Percentiles rank a stretch among this genome's conserved stretches.
Evolutionary conservation across 2,113 vertebrate genomes (phyloP).

Genomic region (Garra rufa): DNA sequence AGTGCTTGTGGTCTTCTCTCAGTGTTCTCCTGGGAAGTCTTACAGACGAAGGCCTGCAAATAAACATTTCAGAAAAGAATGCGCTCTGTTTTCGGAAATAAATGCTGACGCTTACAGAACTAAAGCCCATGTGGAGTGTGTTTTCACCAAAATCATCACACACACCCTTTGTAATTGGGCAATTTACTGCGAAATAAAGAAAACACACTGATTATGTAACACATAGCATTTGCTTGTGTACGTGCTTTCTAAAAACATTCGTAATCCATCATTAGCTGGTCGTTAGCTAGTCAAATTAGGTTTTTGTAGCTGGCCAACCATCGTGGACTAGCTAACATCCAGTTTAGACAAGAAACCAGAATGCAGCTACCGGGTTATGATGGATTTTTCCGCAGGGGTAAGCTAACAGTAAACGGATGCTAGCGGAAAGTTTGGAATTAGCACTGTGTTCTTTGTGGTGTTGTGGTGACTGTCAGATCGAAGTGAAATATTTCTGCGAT

Average conservation of each 20-base stretch:
- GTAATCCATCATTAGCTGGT: neutral
- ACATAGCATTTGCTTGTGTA: neutral
- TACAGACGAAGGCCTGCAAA: neutral
- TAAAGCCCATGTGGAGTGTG: conserved; percentile 43
- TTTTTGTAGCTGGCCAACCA: neutral
- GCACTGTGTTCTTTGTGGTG: conserved; percentile 15
- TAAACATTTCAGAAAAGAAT: conserved; percentile 41
- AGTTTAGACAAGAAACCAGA: neutral
- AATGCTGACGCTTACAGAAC: conserved; percentile 18
- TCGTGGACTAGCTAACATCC: neutral
- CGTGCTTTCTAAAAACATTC: neutral
- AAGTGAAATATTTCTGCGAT: conserved; percentile 32
- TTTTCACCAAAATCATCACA: conserved; percentile 28
- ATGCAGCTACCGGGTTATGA: neutral
- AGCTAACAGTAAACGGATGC: neutral
- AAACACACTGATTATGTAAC: conserved; percentile 12
- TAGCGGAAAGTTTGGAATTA: neutral
- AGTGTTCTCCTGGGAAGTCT: neutral
- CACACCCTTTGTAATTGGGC: conserved; percentile 19
- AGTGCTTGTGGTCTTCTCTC: conserved; percentile 7
- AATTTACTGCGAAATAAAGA: conserved; percentile 20
- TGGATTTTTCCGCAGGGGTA: neutral
- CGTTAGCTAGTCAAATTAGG: neutral
- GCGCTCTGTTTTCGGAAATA: conserved; percentile 29
- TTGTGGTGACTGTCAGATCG: conserved; percentile 15